These are phyloP conservation scores for Ochropacha duplaris DNA, from an alignment of 2,888 invertebrate genomes.

Conservation along the genomic window DNA sequence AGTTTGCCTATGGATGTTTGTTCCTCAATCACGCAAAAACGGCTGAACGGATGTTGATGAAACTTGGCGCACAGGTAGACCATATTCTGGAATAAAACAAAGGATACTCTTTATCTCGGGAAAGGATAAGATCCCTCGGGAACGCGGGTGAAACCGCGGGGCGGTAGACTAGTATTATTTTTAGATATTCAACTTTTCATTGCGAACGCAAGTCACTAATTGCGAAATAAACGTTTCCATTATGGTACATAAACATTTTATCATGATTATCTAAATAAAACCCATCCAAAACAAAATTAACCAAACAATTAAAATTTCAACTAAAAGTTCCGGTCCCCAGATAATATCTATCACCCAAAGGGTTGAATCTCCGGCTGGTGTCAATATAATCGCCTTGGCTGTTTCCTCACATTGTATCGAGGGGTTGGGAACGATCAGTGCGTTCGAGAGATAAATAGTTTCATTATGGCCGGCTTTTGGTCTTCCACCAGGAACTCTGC, in stretches of 20 bases:
- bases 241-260: not conserved
- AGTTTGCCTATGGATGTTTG: too few species aligned
- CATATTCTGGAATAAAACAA: too few species aligned
- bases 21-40: too few species aligned
- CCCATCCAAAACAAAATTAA: not conserved
- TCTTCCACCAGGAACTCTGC: slow-evolving; percentile 46
- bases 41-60: too few species aligned
- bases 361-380: slow-evolving; percentile 14
- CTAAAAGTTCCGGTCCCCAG: not conserved
- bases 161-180: too few species aligned
- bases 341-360: not conserved
- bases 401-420: slow-evolving; percentile 45
- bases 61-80: too few species aligned
- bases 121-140: too few species aligned
- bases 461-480: slow-evolving; percentile 72
- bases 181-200: too few species aligned
- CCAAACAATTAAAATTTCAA: not conserved
- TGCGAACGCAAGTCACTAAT: too few species aligned
- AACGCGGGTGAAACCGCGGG: too few species aligned
- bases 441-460: slow-evolving; percentile 74
- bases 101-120: too few species aligned
- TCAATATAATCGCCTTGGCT: slow-evolving; percentile 22
- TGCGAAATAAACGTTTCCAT: not conserved
- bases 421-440: slow-evolving; percentile 53
- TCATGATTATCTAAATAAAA: not conserved